Evolutionary conservation across 2,888 invertebrate species (phyloP).

Genomic region (Pristionchus exspectatus): DNA sequence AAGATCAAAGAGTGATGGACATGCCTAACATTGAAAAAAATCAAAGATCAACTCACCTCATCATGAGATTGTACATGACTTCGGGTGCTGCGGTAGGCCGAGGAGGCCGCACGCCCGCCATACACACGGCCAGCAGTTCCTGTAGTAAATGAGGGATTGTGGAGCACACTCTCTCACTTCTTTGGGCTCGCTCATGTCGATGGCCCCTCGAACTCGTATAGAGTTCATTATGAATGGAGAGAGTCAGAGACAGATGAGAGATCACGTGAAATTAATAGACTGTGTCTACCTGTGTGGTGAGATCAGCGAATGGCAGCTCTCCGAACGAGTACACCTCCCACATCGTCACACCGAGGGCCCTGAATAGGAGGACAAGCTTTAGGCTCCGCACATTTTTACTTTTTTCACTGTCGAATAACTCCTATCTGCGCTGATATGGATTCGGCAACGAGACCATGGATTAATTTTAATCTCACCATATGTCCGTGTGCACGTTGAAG

Average conservation of each 20-base stretch:
- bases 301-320: conserved; percentile 93
- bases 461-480: conserved; percentile 89
- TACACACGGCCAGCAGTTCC: conserved; percentile 51
- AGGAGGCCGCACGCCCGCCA: conserved; percentile 88
- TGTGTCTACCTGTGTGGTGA: conserved; percentile 87
- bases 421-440: too few relatives aligned
- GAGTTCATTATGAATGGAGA: background rate
- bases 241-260: background rate
- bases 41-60: conserved; percentile 53
- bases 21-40: background rate
- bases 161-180: background rate
- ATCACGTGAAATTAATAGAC: conserved; percentile 94
- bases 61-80: conserved; percentile 43
- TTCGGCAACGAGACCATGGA: too few relatives aligned
- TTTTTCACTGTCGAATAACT: too few relatives aligned
- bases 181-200: background rate
- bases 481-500: conserved; percentile 97
- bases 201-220: too few relatives aligned
- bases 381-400: background rate
- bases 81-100: conserved; percentile 86
- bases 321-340: conserved; percentile 99
- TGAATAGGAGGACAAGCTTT: conserved; percentile 57
- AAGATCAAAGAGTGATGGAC: background rate
- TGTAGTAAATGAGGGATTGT: conserved; percentile 77
- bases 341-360: conserved; percentile 92